These are phyloP conservation scores for Oncorhynchus mykiss DNA, from an alignment of 2,113 vertebrate genomes.

Conservation along the genomic window DNA sequence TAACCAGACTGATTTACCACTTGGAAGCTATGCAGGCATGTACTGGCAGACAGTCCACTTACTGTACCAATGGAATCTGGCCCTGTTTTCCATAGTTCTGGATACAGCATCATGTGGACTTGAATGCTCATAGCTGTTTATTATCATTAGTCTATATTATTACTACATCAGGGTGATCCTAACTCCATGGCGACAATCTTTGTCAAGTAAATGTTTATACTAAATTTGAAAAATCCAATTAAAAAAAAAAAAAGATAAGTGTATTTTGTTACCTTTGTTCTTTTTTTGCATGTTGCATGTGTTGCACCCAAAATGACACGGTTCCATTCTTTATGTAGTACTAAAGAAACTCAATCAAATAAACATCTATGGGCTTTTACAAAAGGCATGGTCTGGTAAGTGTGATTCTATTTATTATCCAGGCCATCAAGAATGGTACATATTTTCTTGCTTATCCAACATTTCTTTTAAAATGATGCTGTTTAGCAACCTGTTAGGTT, in stretches of 20 bases:
- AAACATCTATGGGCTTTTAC: slow-evolving; percentile 77
- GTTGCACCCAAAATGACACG: slow-evolving; percentile 71
- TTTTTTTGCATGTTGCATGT: slow-evolving; percentile 80
- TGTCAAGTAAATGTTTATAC: slow-evolving; percentile 77
- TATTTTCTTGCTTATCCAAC: not conserved
- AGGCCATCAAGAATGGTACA: too few relatives aligned
- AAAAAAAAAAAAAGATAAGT: slow-evolving; percentile 70
- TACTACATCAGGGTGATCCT: slow-evolving; percentile 57
- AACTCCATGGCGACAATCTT: slow-evolving; percentile 61
- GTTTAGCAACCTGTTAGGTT: not conserved
- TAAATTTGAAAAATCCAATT: slow-evolving; percentile 63
- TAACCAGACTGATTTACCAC: slow-evolving; percentile 35
- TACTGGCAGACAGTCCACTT: slow-evolving; percentile 58
- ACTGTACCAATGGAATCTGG: slow-evolving; percentile 40
- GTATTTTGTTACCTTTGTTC: slow-evolving; percentile 69
- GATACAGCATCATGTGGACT: slow-evolving; percentile 39
- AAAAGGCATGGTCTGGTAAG: slow-evolving; percentile 50
- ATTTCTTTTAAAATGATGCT: not conserved
- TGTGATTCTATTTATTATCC: slow-evolving; percentile 32
- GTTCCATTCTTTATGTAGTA: slow-evolving; percentile 71
- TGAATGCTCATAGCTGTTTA: slow-evolving; percentile 9
- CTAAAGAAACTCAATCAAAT: slow-evolving; percentile 75
- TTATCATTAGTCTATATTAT: slow-evolving; percentile 39
- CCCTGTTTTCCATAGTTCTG: slow-evolving; percentile 53
- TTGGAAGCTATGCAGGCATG: slow-evolving; percentile 63